Percentiles rank a stretch among this genome's conserved stretches.
These are phyloP conservation scores for Caenorhabditis briggsae DNA, from an alignment of 1,140 invertebrate species.

Conservation along the genomic window DNA sequence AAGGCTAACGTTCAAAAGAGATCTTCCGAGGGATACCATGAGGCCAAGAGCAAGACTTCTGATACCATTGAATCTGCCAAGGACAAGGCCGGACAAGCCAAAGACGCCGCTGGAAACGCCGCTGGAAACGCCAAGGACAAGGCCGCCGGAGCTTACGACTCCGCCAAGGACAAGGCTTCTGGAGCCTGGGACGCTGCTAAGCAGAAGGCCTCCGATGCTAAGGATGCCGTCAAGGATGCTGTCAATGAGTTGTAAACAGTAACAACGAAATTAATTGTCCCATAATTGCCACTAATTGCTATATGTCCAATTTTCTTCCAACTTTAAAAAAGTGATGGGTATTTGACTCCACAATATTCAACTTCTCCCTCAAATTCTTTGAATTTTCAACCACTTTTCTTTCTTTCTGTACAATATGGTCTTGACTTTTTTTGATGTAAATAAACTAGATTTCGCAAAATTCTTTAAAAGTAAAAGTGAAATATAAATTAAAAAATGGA, in stretches of 20 bases:
- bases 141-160: neutral
- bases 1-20: too few relatives aligned
- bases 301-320: neutral
- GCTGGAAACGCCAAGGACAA: neutral
- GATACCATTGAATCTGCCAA: neutral
- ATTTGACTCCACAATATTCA: neutral
- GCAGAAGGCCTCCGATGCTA: constrained; percentile 4
- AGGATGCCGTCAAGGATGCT: constrained; percentile 8
- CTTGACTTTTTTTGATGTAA: neutral
- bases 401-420: constrained; percentile 12
- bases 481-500: too few relatives aligned
- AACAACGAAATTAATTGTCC: neutral
- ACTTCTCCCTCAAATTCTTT: neutral
- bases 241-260: constrained; percentile 12
- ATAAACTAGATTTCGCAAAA: constrained; percentile 4
- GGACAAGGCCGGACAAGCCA: constrained; percentile 10
- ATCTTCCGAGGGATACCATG: neutral
- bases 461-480: too few relatives aligned
- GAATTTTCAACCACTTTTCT: neutral
- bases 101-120: neutral
- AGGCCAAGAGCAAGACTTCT: neutral
- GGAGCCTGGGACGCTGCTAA: constrained; percentile 18
- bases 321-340: constrained; percentile 15
- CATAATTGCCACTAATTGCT: neutral
- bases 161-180: constrained; percentile 5